Evolutionary conservation across 1,140 invertebrate species (phyloP), one percentile per base, ranked within the genome.

Genomic region (Drosophila cardini): DNA sequence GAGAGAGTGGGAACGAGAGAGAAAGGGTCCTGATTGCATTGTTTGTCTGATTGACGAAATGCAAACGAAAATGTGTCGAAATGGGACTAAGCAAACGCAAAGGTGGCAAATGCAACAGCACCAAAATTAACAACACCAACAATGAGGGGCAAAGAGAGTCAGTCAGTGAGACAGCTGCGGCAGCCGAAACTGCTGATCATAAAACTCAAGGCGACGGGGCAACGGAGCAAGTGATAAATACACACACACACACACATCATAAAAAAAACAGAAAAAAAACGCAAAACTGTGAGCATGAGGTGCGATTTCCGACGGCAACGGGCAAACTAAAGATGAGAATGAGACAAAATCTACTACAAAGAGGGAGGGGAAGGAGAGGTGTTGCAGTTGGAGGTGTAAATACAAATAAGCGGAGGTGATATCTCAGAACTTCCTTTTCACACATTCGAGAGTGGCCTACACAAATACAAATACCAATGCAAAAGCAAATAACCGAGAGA

Each of bases 401-500:
- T 89, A 89, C 84, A 89, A 89, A 89, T 89, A 89, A 89, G 84
- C 80, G 84, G 84, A 89, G 84, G 84, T 89, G 84, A 89, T 89
- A 89, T 89, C 80, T 89, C 73, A 89, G 77, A 89, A 89, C 84
- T 89, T 89, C 84, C 85, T 89, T 89, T 89, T 89, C 84, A 89
- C 84, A 89, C 85, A 89, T 89, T 80, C 77, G 63, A 83, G 68
- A 74, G 75, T 80, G 89, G 73, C 80, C 83, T 83, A 80, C 84
- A 77, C 84, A 89, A 83, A 89, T 55, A 72, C 67, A 61, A 48
- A 57, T 26, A 58, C 50, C 16, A 53, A 65, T 15, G 32, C 52
- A 45, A 32, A 30, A 45, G 16, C 16, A 5, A 15, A 13, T 13
- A 43, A 43, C 10, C 2, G 43, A 45, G 38, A 45, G 43, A 18